These are phyloP conservation scores for Agrypnia vestita DNA, from an alignment of 1,140 invertebrate genomes.

Conservation along the genomic window DNA sequence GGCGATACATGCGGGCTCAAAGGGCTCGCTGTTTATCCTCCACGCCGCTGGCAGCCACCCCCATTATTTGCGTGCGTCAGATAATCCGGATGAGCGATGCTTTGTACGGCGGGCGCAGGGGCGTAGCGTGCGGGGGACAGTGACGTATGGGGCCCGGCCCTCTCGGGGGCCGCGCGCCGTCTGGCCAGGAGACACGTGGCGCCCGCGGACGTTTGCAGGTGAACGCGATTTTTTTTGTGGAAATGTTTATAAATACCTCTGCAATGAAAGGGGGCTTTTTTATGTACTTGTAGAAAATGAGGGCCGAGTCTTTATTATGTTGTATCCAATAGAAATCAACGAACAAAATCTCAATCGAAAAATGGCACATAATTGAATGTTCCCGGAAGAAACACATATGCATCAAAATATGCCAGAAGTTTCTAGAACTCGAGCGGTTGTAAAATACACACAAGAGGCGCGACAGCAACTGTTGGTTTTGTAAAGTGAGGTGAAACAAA, in stretches of 20 bases:
- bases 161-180: background rate
- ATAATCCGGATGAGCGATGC: slow-evolving; percentile 44
- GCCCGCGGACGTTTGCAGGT: background rate
- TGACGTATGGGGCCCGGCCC: slow-evolving; percentile 20
- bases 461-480: too few species aligned
- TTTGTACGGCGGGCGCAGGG: background rate
- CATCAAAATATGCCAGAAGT: too few species aligned
- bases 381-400: too few species aligned
- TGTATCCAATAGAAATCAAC: too few species aligned
- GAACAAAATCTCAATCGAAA: too few species aligned
- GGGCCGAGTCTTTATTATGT: too few species aligned
- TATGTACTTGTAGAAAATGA: too few species aligned
- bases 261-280: too few species aligned
- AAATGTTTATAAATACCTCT: background rate
- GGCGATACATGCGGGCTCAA: slow-evolving; percentile 6
- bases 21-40: slow-evolving; percentile 10
- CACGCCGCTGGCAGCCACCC: slow-evolving; percentile 3
- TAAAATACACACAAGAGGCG: too few species aligned
- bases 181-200: background rate
- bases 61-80: slow-evolving; percentile 45
- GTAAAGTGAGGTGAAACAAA: too few species aligned
- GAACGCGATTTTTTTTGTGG: background rate
- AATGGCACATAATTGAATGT: too few species aligned
- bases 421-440: too few species aligned
- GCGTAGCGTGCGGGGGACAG: slow-evolving; percentile 24